phyloP scores from a whole-genome alignment of 2,797 vertebrate genomes.

The Furcifer pardalis region DNA sequence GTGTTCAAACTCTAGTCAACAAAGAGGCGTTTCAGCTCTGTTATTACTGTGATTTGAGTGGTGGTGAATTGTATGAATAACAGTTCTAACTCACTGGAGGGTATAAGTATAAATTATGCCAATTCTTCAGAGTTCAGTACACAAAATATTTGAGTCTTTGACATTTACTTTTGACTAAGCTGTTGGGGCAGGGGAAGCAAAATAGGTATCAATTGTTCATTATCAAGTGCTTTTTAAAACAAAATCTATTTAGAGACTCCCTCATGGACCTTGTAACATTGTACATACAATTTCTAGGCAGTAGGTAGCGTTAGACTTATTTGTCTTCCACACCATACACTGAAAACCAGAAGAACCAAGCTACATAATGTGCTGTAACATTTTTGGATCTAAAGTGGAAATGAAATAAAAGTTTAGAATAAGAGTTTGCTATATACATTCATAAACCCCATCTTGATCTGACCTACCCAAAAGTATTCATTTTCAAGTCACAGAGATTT shows the following conservation, averaged over 20 bases:
- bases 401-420: neutral
- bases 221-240: neutral
- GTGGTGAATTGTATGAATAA: neutral
- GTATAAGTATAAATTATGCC: neutral
- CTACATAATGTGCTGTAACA: neutral
- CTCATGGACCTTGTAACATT: neutral
- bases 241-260: too few relatives aligned
- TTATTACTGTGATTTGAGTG: neutral
- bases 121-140: neutral
- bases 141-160: neutral
- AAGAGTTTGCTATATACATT: neutral
- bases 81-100: neutral
- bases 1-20: neutral
- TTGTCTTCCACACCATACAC: neutral
- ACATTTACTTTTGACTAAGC: neutral
- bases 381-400: neutral
- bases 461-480: neutral
- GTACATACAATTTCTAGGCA: neutral
- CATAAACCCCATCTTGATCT: neutral
- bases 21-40: slow-evolving; percentile 29
- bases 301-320: neutral
- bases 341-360: neutral
- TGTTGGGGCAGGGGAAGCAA: neutral
- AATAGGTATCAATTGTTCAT: neutral
- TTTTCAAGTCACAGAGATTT: neutral